Evolutionary conservation across 1,140 invertebrate genomes (phyloP), one percentile per base, ranked within the genome.

Genomic region (Drepana arcuata): DNA sequence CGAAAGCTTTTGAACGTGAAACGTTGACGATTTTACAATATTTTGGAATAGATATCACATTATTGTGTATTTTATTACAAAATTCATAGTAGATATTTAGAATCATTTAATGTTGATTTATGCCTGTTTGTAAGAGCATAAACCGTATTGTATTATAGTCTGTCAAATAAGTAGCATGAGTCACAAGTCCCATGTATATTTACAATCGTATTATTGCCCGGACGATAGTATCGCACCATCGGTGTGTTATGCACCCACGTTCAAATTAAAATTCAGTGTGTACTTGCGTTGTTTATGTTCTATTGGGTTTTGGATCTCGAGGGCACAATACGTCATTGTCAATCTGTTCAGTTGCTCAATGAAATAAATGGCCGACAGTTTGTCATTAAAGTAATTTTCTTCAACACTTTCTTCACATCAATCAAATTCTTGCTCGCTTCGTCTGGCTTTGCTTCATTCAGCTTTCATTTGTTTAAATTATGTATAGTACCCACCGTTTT

Each of bases 261-360:
- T 25, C 40, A 36, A 51, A 55, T 56, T 56, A 52, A 52, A 57
- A 57, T 49, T 38, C 49, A 49, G 2, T 7, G 48, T 44, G 29
- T 16, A n/a, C n/a, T 21, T 21, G 9, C 9, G 18, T 4, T 21
- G 9, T 5, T 9, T 21, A 5, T 21, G 9, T 21, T 21, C 38
- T 18, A 36, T 29, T 15, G 27, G 12, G 14, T 30, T 34, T 41
- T 37, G 32, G 45, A 57, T 45, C 60, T 63, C 44, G 43, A 66
- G 64, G 56, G 63, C 69, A 68, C 59, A 65, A 71, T 75, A 59
- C 63, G 48, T 77, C 72, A 71, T 67, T 73, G 70, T 79, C 74
- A 74, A 69, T 60, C 61, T 52, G n/a, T n/a, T 41, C 31, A 36
- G 41, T 57, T 61, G 57, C 45, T 58, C 55, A 68, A 68, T 71